A percentile compares a stretch with the other conserved stretches of the same genome.
Conservation (phyloP, 2,797 vertebrate genomes). For the Siniperca scherzeri region DNA sequence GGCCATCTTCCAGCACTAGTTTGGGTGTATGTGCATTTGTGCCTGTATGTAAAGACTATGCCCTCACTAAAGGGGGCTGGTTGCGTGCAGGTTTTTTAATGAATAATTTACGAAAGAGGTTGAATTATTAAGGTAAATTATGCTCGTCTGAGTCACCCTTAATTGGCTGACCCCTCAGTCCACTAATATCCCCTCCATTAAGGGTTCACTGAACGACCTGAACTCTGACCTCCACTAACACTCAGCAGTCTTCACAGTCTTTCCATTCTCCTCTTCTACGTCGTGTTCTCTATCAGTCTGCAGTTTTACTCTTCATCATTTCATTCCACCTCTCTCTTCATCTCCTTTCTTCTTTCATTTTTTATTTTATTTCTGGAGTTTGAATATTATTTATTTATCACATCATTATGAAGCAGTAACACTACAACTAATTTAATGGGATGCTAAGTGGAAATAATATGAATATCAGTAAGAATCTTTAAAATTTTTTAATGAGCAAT, state of each 20-base stretch:
- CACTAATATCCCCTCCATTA: constrained; percentile 67
- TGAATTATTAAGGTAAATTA: constrained; percentile 73
- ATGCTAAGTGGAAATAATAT: constrained; percentile 17
- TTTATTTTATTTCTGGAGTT: neutral
- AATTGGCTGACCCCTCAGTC: constrained; percentile 66
- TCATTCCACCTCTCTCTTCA: constrained; percentile 1
- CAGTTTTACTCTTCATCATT: neutral
- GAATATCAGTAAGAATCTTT: constrained; percentile 15
- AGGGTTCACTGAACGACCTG: constrained; percentile 46
- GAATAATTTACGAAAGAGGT: constrained; percentile 66
- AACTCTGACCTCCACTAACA: constrained; percentile 48
- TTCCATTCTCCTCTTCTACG: neutral
- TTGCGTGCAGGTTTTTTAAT: constrained; percentile 61
- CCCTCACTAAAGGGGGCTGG: constrained; percentile 17
- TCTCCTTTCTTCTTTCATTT: neutral
- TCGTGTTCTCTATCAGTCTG: constrained; percentile 1
- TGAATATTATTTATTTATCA: constrained; percentile 32
- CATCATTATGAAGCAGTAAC: constrained; percentile 26
- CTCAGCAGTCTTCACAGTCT: constrained; percentile 16
- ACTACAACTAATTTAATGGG: constrained; percentile 1
- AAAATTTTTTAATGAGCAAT: constrained; percentile 6
- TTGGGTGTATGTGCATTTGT: neutral
- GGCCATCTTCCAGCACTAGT: neutral
- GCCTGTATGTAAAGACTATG: neutral
- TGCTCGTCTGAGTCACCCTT: constrained; percentile 51